Base-by-base conservation (phyloP, 2,797 vertebrate genomes). In the Pristis pectinata region DNA sequence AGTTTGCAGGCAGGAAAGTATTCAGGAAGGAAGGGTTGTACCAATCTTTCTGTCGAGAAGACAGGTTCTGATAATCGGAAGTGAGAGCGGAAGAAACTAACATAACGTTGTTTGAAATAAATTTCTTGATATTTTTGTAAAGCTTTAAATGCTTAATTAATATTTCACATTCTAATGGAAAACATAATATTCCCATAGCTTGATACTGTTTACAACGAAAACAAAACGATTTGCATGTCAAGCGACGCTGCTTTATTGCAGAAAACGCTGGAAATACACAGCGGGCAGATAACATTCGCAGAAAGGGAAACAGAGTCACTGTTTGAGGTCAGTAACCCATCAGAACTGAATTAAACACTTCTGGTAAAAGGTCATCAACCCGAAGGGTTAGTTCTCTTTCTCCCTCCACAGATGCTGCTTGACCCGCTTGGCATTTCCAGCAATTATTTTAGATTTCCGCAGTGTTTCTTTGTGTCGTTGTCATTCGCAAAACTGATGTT, bases 1-100 rank as follows among this genome's bases (percentile, higher is more conserved):
- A 76, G 92, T 41, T 4, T 19, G 56, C 87, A 64, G 87, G 94
- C 70, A 94, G 70, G 70, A 94, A 74, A 49, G 44, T 56, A 76
- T 94, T 74, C 92, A 94, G 92, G 92, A 94, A 93, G 92, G 92
- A 74, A 94, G 72, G 92, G 92, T n/a, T 94, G 70, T 49, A 94
- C 67, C 70, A 30, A 49, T 76, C 41, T 72, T 22, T 72, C 91
- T 30, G 67, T 61, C 10, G 61, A 56, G 30, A 94, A 76, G 72
- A 74, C 27, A 94, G 44, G 49, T 94, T 76, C 27, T 74, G 70
- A 76, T 76, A 94, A 53, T 30, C 22, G 44, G 92, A 30, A 34
- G 27, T 93, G 34, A 4, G 37, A 53, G 27, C 11, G 24, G 72
- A 76, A 53, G 92, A 76, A 74, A n/a, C 27, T 1, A 44, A 27